Evolutionary conservation across 1,140 invertebrate species (phyloP).

Genomic region (Drosophila pseudoobscura): DNA sequence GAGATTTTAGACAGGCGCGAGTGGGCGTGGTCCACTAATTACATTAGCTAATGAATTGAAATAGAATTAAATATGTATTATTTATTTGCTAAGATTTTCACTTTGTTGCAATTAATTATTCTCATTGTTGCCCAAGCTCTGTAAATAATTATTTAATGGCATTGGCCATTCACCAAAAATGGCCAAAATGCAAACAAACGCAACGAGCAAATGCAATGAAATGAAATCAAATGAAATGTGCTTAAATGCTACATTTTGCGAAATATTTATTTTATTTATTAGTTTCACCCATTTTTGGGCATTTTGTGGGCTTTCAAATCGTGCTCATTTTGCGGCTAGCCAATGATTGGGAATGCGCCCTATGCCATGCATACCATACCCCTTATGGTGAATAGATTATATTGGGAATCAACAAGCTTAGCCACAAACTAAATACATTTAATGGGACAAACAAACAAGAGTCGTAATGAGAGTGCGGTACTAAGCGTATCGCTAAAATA

Average conservation of each 20-base stretch:
- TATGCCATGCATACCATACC: background rate
- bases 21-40: constrained; percentile 59
- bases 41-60: constrained; percentile 76
- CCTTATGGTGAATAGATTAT: background rate
- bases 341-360: constrained; percentile 24
- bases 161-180: constrained; percentile 31
- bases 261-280: constrained; percentile 45
- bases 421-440: constrained; percentile 13
- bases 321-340: constrained; percentile 58
- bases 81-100: constrained; percentile 57
- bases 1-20: constrained; percentile 9
- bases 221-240: constrained; percentile 22
- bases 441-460: constrained; percentile 1
- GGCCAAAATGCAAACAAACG: constrained; percentile 10
- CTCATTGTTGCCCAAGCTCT: constrained; percentile 26
- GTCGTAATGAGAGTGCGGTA: too few relatives aligned
- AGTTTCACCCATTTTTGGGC: constrained; percentile 29
- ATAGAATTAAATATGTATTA: constrained; percentile 68
- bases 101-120: constrained; percentile 50
- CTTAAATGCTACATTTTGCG: constrained; percentile 52
- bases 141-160: constrained; percentile 62
- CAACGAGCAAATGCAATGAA: constrained; percentile 19
- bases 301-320: constrained; percentile 63
- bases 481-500: too few relatives aligned
- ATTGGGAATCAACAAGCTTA: constrained; percentile 21